A percentile compares a stretch with the other conserved stretches of the same genome.
These are phyloP conservation scores for Allacma fusca DNA, from an alignment of 2,888 invertebrate species.

Conservation along the genomic window DNA sequence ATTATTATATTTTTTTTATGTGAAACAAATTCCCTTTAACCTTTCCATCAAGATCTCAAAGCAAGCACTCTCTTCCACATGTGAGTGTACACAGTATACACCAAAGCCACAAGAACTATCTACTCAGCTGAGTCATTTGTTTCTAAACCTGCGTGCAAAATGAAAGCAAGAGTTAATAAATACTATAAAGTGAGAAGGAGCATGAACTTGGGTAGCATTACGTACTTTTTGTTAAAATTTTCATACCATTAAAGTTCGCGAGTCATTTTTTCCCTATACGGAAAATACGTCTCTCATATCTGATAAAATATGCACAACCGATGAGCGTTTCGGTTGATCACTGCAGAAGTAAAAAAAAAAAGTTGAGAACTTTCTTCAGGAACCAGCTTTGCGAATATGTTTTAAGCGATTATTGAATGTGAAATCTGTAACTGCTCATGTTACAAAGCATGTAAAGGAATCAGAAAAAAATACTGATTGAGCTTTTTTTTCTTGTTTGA, in stretches of 20 bases:
- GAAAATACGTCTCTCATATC: neutral
- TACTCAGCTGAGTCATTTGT: neutral
- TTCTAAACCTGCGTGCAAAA: neutral
- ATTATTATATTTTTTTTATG: too few relatives aligned
- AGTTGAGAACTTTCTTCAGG: neutral
- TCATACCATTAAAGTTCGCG: too few relatives aligned
- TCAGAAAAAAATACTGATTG: neutral
- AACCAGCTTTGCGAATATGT: neutral
- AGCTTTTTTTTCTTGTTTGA: constrained; percentile 29
- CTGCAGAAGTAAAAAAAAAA: neutral
- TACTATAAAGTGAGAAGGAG: neutral
- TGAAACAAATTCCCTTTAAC: too few relatives aligned
- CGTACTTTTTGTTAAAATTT: too few relatives aligned
- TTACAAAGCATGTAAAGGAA: neutral
- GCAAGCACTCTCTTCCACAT: too few relatives aligned
- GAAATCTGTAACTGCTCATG: neutral
- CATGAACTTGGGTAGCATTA: too few relatives aligned
- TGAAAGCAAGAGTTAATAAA: neutral
- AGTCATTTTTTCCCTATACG: neutral
- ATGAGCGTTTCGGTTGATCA: constrained; percentile 9
- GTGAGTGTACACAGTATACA: too few relatives aligned
- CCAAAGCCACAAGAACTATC: neutral
- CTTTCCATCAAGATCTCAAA: too few relatives aligned
- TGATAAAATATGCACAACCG: neutral
- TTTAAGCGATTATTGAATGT: constrained; percentile 3